Evolutionary conservation across 2,797 vertebrate genomes (phyloP), one percentile per base, ranked within the genome.

Genomic region (Oreortyx pictus): DNA sequence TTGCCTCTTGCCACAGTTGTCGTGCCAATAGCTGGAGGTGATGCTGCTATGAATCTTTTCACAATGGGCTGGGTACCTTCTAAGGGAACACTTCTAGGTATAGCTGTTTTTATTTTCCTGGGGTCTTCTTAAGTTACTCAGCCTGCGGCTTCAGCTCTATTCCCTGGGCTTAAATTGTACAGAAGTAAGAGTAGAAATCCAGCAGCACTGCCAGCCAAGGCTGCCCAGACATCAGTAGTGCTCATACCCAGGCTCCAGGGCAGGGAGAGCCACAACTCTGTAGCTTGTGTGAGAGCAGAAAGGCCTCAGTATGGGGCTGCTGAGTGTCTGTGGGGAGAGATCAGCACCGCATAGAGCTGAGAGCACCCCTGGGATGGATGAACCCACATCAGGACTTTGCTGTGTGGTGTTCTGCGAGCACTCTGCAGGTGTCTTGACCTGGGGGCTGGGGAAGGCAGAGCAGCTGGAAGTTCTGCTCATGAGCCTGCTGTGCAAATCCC

Each of bases 171-270:
- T 91, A 82, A 89, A 93, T 70, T 88, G 52, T 2, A 74, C 67
- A 89, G 92, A 79, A 27, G n/a, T 33, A 79, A 81, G 75, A 90
- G 74, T 6, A 93, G 84, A 87, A 94, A 85, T 78, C n/a, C n/a
- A 11, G 54, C 57, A 86, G 46, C 3, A 0, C 46, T 85, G 65
- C 78, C 78, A 80, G 86, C 33, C 1, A 1, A 75, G 31, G 44
- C 39, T 82, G 77, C 71, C 57, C 65, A 94, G 86, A 80, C 0
- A 0, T 68, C 78, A 80, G 72, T 50, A 80, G 62, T n/a, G 41
- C 41, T n/a, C 41, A 7, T 23, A 43, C 41, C 41, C 62, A 62
- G 27, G 37, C 37, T 62, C 11, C 27, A 29, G 39, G 27, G 60
- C 60, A 41, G 27, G 25, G 27, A 62, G 37, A 62, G 25, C 18